A percentile compares a stretch with the other conserved stretches of the same genome.
Conservation (phyloP, 2,797 vertebrate genomes). For the Sebastes diploproa region DNA sequence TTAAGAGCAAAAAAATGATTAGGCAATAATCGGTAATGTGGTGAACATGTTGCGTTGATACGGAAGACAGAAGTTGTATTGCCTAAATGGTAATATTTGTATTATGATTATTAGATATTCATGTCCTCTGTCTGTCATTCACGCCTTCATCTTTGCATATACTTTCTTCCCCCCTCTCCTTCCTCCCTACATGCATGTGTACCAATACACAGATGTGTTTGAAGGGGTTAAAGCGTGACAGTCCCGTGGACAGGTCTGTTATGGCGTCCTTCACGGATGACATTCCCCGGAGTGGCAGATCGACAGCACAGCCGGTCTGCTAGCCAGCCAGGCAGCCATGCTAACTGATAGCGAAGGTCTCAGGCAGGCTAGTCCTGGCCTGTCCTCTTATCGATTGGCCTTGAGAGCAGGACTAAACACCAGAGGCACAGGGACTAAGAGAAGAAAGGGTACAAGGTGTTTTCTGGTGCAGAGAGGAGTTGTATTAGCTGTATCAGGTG, state of each 20-base stretch:
- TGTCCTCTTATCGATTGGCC: conserved; percentile 39
- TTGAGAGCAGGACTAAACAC: conserved; percentile 15
- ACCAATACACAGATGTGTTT: neutral
- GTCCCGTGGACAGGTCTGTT: conserved; percentile 40
- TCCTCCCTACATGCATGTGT: neutral
- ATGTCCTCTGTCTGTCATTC: neutral
- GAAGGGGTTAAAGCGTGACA: conserved; percentile 30
- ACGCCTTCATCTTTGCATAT: neutral
- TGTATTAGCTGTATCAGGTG: neutral
- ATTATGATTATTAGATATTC: neutral
- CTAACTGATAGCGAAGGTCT: conserved; percentile 56
- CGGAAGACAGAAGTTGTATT: neutral
- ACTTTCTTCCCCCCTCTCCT: neutral
- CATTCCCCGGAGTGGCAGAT: conserved; percentile 46
- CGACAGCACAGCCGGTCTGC: neutral
- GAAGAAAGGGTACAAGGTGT: neutral
- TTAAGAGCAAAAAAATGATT: conserved; percentile 6
- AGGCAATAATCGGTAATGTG: neutral
- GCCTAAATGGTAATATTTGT: neutral
- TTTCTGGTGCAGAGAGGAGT: neutral
- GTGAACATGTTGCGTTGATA: neutral
- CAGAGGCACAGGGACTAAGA: neutral
- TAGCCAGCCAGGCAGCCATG: conserved; percentile 4
- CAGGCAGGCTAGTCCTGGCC: conserved; percentile 1
- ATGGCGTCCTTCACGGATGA: conserved; percentile 67